Evolutionary conservation across 2,797 vertebrate species (phyloP), one percentile per base, ranked within the genome.

Genomic region (Etheostoma perlongum): DNA sequence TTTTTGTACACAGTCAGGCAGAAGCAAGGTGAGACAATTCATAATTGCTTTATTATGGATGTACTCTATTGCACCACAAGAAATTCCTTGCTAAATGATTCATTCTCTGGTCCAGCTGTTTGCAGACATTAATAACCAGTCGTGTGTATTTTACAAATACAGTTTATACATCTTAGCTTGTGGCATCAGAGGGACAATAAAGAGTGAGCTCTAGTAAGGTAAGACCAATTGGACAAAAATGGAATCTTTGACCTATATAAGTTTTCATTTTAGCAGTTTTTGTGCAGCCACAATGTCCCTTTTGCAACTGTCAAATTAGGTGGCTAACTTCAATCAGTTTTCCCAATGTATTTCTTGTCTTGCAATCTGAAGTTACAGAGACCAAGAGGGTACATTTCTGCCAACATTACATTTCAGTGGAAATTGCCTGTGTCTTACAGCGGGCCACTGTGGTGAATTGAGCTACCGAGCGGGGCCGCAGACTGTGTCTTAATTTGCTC

Each of bases 401-500:
- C 91, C 92, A 92, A 82, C 84, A 81, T 92, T 82, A 91, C 92
- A 90, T 92, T 93, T 91, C 81, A 74, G 89, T 89, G 89, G 92
- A 94, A 92, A 91, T 90, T 92, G 93, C 85, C 83, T 90, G 88
- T 92, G 90, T 94, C 90, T 91, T 91, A 88, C 87, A 91, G 91
- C 88, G 85, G 83, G 88, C 88, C 82, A 79, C 91, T 91, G 88
- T 90, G 88, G 91, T 84, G 89, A 93, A 92, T 90, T 91, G 92
- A 89, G 91, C 90, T 88, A 82, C 83, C 54, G 82, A 91, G 88
- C 83, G 66, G 75, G 88, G 89, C 90, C 86, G 79, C 94, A 92
- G 93, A 91, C 94, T 95, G 93, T 90, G 92, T 94, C 93, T 94
- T 95, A 93, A 95, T 95, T 94, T 95, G 92, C 91, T 90, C 92